A percentile compares a stretch with the other conserved stretches of the same genome.
Evolutionary conservation across 2,888 invertebrate genomes (phyloP).

Genomic region (Tortricodes alternella): DNA sequence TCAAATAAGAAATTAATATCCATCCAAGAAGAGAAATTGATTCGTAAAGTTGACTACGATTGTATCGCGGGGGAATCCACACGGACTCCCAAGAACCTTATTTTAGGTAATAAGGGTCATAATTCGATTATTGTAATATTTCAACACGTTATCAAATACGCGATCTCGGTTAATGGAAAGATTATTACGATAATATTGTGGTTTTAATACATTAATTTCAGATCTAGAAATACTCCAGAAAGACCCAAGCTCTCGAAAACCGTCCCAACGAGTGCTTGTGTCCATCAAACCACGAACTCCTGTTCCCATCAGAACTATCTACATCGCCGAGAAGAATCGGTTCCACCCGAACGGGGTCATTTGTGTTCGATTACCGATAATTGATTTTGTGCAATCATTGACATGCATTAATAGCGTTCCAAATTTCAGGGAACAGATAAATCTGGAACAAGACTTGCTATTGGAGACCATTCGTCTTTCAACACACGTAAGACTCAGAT

Average conservation of each 20-base stretch:
- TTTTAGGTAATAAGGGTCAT: slow-evolving; percentile 50
- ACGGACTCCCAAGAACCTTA: slow-evolving; percentile 50
- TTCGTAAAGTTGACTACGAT: slow-evolving; percentile 63
- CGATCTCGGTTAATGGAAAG: no score
- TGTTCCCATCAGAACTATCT: slow-evolving; percentile 61
- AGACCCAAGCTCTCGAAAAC: slow-evolving; percentile 43
- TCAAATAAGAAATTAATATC: slow-evolving; percentile 67
- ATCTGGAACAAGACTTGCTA: slow-evolving; percentile 62
- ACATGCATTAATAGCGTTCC: neutral
- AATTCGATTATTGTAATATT: no score
- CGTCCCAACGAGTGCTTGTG: slow-evolving; percentile 62
- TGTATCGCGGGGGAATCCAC: slow-evolving; percentile 44
- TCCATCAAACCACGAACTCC: slow-evolving; percentile 64
- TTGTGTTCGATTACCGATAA: slow-evolving; percentile 1
- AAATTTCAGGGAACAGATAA: slow-evolving; percentile 58
- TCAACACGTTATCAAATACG: no score
- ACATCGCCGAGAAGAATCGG: slow-evolving; percentile 62
- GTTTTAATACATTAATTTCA: slow-evolving; percentile 37
- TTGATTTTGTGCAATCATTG: slow-evolving; percentile 7
- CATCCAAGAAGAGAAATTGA: slow-evolving; percentile 67
- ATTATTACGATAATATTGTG: no score
- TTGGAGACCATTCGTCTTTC: slow-evolving; percentile 69
- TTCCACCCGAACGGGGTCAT: slow-evolving; percentile 58
- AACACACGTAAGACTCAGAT: slow-evolving; percentile 54
- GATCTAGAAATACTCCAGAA: slow-evolving; percentile 64